Evolutionary conservation across 2,113 vertebrate species (phyloP), one percentile per base, ranked within the genome.

Genomic region (Numenius arquata): DNA sequence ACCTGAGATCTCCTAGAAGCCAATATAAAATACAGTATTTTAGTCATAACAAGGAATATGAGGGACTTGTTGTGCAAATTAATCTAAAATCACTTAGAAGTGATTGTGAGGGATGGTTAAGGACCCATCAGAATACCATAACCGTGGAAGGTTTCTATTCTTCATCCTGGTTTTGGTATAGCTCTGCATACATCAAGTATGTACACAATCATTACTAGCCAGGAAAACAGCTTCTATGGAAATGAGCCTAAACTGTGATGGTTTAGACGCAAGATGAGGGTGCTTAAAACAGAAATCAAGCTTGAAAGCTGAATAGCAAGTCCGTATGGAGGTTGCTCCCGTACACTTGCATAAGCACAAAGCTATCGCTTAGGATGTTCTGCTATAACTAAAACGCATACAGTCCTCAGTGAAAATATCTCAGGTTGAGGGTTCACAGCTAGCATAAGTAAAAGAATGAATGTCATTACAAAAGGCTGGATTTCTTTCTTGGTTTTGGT

Each of bases 321-420:
- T 55, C 38, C 17, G 9, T 32, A 32, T 22, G 8, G 29, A 92
- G 34, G 23, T 59, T 0, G 0, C 1, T 4, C 8, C 30, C 4
- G 16, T 25, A 2, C 5, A 25, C 17, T 41, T 50, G 15, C 11
- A 18, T 20, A 61, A 76, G 22, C 30, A 25, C 36, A 65, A 72
- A 72, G 36, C 16, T 41, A 5, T 43, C 47, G 34, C 18, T 77
- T 48, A 3, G 4, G 13, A 70, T 41, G 7, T 58, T 73, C 67
- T 77, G 19, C 50, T 94, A 17, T 3, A 62, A 9, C 8, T 48
- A 22, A 71, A 41, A 79, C 47, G 26, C 25, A 56, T 17, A 72
- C 1, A 81, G 3, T 36, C 8, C 15, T 22, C 30, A 45, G 4
- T 50, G 12, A 82, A 80, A 85, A 30, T 7, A 52, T 30, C 21